Conservation (phyloP, 2,113 vertebrate genomes). For the Anthoscopus minutus region DNA sequence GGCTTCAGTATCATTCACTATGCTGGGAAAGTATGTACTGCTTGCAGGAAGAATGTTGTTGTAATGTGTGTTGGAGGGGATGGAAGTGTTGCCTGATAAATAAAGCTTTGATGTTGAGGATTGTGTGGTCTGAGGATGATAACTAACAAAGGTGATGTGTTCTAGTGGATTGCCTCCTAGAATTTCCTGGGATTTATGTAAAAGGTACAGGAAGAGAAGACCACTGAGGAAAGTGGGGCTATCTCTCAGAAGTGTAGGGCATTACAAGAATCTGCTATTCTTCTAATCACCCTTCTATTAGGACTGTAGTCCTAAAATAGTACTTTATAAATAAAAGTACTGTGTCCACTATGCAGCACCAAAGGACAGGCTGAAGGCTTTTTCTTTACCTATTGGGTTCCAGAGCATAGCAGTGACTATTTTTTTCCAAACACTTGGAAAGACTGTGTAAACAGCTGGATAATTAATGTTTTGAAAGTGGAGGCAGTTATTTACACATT, state of each 20-base stretch:
- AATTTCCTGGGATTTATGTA: not conserved
- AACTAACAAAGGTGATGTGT: not conserved
- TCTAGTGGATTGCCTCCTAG: not conserved
- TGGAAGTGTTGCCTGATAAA: not conserved
- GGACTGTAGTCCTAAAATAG: not conserved
- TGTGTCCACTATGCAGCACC: not conserved
- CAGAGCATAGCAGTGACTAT: not conserved
- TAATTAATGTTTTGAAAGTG: not conserved
- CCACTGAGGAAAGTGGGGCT: not conserved
- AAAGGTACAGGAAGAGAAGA: not conserved
- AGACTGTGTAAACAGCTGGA: not conserved
- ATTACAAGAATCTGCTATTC: not conserved
- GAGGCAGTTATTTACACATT: not conserved
- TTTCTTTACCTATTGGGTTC: not conserved
- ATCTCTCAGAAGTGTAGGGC: not conserved
- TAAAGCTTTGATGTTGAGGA: not conserved
- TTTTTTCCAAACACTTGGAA: not conserved
- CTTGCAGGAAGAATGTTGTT: not conserved
- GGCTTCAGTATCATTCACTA: slow-evolving; percentile 73
- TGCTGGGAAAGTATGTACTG: slow-evolving; percentile 72
- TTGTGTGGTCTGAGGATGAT: not conserved
- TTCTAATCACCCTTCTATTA: not conserved
- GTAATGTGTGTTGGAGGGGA: not conserved
- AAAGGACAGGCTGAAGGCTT: not conserved
- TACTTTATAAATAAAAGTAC: not conserved